Evolutionary conservation across 2,797 vertebrate genomes (phyloP), one percentile per base, ranked within the genome.

Genomic region (Leuciscus waleckii): DNA sequence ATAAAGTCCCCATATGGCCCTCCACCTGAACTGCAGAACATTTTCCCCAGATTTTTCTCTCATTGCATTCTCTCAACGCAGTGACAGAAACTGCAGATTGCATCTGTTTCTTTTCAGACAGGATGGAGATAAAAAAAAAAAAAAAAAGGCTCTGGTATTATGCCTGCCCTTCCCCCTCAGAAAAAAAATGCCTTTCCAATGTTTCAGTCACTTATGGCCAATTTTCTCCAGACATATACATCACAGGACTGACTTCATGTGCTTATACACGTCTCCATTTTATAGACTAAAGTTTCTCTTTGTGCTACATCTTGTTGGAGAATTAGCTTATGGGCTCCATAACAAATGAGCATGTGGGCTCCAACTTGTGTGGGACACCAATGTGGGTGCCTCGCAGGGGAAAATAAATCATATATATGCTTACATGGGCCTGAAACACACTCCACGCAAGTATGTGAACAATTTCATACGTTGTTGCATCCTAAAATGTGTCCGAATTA

Each of bases 41-140:
- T 0, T 43, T 49, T 11, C 14, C 37, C 8, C 29, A 78, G 13
- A 41, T 39, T 29, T 51, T 85, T 82, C 26, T n/a, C 14, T 43
- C 13, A 63, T n/a, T 68, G 39, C 17, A 74, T 58, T 82, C 11
- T 46, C 65, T 41, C 46, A 56, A 46, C 19, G 26, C 63, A 65
- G 26, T 78, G 82, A 81, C 61, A 32, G 49, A 68, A 37, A 39
- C 75, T 79, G 77, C 58, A 84, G 58, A 58, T 82, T 26, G 13
- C 71, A 86, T 84, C 86, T 87, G 86, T 85, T 89, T 87, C 54
- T 69, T 74, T 83, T 87, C 51, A 83, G 80, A 73, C 41, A 68
- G 68, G 58, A 79, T 49, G 49, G n/a, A 75, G 76, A 83, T 82
- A 87, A 83, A n/a, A 83, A 83, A 29, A 39, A 1, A 14, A 43